Conservation (phyloP, 2,888 invertebrate genomes). For the Flexamia atlantica region DNA sequence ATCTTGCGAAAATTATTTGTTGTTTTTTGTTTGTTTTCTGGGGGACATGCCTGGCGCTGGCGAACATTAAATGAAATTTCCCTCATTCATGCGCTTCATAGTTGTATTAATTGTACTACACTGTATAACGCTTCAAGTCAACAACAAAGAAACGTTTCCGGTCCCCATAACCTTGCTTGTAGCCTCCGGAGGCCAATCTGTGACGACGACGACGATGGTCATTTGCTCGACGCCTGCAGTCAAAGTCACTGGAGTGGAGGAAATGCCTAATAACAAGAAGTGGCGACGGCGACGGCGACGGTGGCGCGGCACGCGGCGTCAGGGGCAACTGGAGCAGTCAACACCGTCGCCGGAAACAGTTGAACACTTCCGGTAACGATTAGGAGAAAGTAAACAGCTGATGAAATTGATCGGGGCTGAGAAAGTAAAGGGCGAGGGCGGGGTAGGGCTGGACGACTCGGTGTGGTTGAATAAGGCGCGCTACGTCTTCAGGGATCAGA, state of each 20-base stretch:
- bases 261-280: neutral
- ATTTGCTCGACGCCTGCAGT: constrained; percentile 6
- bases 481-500: too few species aligned
- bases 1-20: too few species aligned
- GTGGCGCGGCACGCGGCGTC: neutral
- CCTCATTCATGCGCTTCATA: too few species aligned
- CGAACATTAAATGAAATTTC: too few species aligned
- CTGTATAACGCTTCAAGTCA: too few species aligned
- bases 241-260: constrained; percentile 9
- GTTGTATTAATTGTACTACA: too few species aligned
- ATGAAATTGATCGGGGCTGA: neutral
- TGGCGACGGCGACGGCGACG: neutral
- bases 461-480: too few species aligned
- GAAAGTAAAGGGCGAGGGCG: neutral
- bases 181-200: neutral
- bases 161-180: neutral
- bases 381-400: constrained; percentile 45
- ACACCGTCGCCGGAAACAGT: constrained; percentile 6
- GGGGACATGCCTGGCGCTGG: too few species aligned
- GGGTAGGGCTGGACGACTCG: neutral
- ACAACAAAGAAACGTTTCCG: neutral
- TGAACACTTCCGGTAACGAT: constrained; percentile 39
- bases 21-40: too few species aligned
- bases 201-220: neutral
- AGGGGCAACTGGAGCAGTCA: neutral